Percentiles rank a stretch among this genome's conserved stretches.
Conservation (phyloP, 2,113 vertebrate species). For the Anolis sagrei region DNA sequence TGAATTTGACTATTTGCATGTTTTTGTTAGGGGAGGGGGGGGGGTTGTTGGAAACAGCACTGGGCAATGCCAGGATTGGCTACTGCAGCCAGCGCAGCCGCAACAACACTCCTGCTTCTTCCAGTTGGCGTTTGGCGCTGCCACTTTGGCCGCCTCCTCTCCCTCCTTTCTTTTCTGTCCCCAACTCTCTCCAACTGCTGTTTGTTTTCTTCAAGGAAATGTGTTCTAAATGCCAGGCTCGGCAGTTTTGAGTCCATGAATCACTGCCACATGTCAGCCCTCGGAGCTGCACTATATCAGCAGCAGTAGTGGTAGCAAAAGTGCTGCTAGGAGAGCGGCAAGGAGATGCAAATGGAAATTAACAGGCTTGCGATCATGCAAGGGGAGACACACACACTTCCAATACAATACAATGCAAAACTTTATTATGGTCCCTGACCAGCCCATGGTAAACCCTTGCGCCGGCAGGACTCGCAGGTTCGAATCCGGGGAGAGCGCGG, state of each 20-base stretch:
- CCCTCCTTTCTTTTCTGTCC: not conserved
- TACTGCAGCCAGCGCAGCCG: not conserved
- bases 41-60: no score
- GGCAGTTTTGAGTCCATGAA: constrained; percentile 23
- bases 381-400: not conserved
- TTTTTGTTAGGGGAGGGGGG: no score
- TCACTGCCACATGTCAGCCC: constrained; percentile 5
- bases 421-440: no score
- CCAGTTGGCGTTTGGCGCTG: not conserved
- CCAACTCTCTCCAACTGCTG: not conserved
- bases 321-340: no score
- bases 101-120: no score
- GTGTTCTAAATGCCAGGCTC: constrained; percentile 17
- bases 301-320: not conserved
- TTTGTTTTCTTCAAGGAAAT: constrained; percentile 12
- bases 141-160: not conserved
- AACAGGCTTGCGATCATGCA: not conserved
- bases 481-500: no score
- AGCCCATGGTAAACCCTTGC: no score
- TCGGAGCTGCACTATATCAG: constrained; percentile 12
- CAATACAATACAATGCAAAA: not conserved
- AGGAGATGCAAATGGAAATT: not conserved
- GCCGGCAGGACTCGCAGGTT: no score
- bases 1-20: not conserved
- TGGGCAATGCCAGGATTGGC: not conserved